Evolutionary conservation across 2,113 vertebrate genomes (phyloP), one percentile per base, ranked within the genome.

Genomic region (Scatophagus argus): DNA sequence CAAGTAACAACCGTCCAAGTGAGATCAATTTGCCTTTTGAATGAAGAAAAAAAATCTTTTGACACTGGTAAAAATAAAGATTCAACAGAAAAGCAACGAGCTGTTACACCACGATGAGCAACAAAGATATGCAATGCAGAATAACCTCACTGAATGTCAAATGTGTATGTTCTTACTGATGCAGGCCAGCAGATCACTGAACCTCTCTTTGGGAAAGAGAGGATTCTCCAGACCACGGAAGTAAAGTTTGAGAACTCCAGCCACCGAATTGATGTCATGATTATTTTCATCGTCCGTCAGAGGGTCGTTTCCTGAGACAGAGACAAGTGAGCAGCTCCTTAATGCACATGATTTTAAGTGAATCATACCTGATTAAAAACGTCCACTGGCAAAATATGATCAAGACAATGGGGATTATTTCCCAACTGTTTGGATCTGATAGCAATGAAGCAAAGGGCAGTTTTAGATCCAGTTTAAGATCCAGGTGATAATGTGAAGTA

Each of bases 191-290:
- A 99, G 96, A 86, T 99, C 98, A 84, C 94, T 98, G 95, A 99
- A 99, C 93, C 97, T 97, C 95, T 99, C 98, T 94, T 97, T 99
- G 90, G 98, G 98, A 95, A 99, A 99, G 88, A 99, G 96, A 76
- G 98, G 96, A 87, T 98, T 99, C 95, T 99, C 98, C 94, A 99
- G 95, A 79, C 97, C 97, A 47, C 98, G 95, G 94, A 99, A 99
- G 91, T 99, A 99, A 70, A 99, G 96, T 92, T 99, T 99, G 83
- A 99, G 96, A 90, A 99, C 97, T 4, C 98, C 98, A 51, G 98
- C 98, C 84, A 99, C 98, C 7, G 98, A 99, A 89, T 99, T 99
- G 91, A 99, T 99, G 88, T 99, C 98, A 19, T 99, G 98, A 91
- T 97, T 97, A 89, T 96, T 97, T 94, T 99, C 98, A 38, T 98